phyloP scores from a whole-genome alignment of 2,113 vertebrate species.

The Cinclus mexicanus region DNA sequence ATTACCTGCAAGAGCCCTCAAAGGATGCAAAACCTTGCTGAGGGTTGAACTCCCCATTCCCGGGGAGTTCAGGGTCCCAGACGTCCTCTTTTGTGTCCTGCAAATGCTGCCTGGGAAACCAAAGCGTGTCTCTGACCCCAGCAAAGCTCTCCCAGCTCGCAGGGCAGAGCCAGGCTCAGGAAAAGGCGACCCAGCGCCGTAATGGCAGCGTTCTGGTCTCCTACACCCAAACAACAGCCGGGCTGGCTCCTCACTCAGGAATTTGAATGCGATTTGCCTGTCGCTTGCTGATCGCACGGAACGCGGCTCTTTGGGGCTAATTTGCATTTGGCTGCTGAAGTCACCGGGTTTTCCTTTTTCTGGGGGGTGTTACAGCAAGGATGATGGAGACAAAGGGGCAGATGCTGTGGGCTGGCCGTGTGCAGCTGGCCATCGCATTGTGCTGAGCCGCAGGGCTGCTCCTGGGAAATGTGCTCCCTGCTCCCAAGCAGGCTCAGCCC shows the following conservation, averaged over 20 bases:
- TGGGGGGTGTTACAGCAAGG: neutral
- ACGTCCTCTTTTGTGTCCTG: neutral
- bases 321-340: conserved; percentile 41
- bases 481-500: neutral
- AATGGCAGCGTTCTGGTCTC: neutral
- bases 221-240: conserved; percentile 16
- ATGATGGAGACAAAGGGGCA: conserved; percentile 32
- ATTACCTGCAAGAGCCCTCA: neutral
- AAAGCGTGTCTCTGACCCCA: fast-evolving
- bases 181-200: neutral
- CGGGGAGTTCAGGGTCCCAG: neutral
- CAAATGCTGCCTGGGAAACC: neutral
- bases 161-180: neutral
- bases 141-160: neutral
- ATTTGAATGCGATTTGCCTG: neutral
- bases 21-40: neutral
- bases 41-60: neutral
- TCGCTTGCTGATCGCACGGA: neutral
- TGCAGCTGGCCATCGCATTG: neutral
- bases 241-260: neutral
- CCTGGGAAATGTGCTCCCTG: neutral
- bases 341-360: neutral
- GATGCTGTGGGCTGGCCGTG: neutral
- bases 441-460: conserved; percentile 30
- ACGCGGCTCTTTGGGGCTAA: neutral